A percentile compares a stretch with the other conserved stretches of the same genome.
Conservation (phyloP, 2,113 vertebrate genomes). For the Engystomops pustulosus region DNA sequence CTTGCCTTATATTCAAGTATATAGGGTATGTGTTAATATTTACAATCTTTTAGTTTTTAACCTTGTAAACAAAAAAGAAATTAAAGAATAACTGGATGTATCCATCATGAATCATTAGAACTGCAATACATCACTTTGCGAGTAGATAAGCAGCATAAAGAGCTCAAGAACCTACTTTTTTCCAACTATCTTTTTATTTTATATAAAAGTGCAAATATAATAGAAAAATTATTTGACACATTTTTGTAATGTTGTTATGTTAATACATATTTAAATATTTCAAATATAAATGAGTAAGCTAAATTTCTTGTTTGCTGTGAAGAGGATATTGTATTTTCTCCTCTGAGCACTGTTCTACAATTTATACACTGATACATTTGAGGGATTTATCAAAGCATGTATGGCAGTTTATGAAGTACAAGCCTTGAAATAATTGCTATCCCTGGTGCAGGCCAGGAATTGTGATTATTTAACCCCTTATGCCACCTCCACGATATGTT, state of each 20-base stretch:
- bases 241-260: no score
- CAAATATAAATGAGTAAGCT: background rate
- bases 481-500: no score
- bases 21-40: background rate
- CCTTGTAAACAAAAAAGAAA: constrained; percentile 12
- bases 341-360: no score
- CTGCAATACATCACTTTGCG: constrained; percentile 18
- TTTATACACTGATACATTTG: no score
- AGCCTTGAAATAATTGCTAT: no score
- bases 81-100: constrained; percentile 4
- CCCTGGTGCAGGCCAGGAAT: no score
- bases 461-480: no score
- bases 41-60: background rate
- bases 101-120: constrained; percentile 36
- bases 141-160: background rate
- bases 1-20: no score
- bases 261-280: background rate
- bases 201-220: background rate
- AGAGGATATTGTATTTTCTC: no score
- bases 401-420: no score
- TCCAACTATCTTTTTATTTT: background rate
- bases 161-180: background rate
- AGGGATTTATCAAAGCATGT: no score
- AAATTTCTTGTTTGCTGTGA: background rate
- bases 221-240: no score